Evolutionary conservation across 2,888 invertebrate species (phyloP).

Genomic region (Sericinus montela): DNA sequence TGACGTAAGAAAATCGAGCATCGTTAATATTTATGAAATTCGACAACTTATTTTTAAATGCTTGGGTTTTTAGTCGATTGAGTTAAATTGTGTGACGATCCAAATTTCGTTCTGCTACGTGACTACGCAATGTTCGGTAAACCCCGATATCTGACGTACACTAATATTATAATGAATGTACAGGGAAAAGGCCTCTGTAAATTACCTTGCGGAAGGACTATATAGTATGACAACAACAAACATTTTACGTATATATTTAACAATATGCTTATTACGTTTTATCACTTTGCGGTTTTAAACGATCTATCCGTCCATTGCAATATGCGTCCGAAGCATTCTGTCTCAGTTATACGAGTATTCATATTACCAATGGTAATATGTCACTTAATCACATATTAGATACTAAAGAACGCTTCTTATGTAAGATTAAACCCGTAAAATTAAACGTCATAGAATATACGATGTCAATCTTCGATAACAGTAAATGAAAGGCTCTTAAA

Average conservation of each 20-base stretch:
- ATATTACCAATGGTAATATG: too few relatives aligned
- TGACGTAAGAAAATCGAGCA: conserved; percentile 2
- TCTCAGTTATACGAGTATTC: background rate
- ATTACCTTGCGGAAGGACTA: conserved; percentile 4
- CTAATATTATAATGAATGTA: background rate
- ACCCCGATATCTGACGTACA: conserved; percentile 1
- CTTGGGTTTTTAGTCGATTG: conserved; percentile 1
- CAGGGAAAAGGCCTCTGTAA: conserved; percentile 1
- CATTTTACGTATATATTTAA: background rate
- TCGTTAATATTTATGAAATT: background rate
- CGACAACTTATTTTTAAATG: background rate
- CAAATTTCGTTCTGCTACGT: conserved; percentile 1
- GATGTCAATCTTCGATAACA: too few relatives aligned
- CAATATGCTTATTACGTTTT: background rate
- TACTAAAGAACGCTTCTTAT: too few relatives aligned
- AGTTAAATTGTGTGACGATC: background rate
- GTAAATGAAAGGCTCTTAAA: too few relatives aligned
- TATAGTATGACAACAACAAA: background rate
- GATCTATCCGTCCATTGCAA: background rate
- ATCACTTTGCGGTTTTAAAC: conserved; percentile 6
- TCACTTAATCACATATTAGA: too few relatives aligned
- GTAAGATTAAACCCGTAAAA: too few relatives aligned
- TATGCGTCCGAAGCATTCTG: background rate
- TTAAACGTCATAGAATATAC: too few relatives aligned
- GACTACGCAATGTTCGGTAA: background rate